Evolutionary conservation across 37 sponge, comb jelly and placozoan genomes (phyloP), one percentile per base, ranked within the genome.

Genomic region (Hormiphora californensis): DNA sequence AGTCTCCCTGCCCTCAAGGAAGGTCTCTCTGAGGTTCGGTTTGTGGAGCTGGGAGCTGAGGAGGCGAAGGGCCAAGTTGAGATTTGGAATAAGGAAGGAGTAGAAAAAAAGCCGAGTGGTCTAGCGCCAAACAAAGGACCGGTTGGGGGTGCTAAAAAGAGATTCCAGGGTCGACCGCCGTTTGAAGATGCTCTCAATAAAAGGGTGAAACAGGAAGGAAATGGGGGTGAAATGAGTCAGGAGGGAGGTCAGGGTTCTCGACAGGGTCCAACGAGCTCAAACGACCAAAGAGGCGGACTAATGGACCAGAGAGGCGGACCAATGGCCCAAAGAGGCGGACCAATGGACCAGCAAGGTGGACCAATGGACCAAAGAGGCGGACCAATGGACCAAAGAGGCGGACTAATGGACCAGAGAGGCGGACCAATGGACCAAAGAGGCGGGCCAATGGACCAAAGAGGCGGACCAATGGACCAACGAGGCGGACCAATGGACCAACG

Each of bases 141-240:
- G 3, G 61, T 30, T 21, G 43, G 43, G 38, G 17, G 46, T 3
- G 81, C 39, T 4, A 46, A 73, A 40, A 73, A 73, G 81, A 39
- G 81, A 21, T 19, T 73, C 7, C 44, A 43, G 1, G 81, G 43
- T 4, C 40, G 43, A 28, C 81, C 81, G 4, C 81, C 81, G 1
- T 73, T 73, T 28, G 81, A 73, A 40, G 81, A 73, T 36, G 43
- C 40, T 23, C 44, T 73, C 4, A 40, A 27, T 15, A 73, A 73
- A 40, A 43, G 81, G 19, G 12, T 28, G 3, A 39, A 33, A 19
- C 46, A 43, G 8, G 81, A 73, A n/a, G n/a, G n/a, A 23, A 43
- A n/a, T 28, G 81, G 43, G 46, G 39, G 39, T 9, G 21, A 43
- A 9, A 73, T 43, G 38, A 43, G 46, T 0, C 5, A 23, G 23